phyloP scores from a whole-genome alignment of 2,113 vertebrate species.

The Myanophis thanlyinensis region DNA sequence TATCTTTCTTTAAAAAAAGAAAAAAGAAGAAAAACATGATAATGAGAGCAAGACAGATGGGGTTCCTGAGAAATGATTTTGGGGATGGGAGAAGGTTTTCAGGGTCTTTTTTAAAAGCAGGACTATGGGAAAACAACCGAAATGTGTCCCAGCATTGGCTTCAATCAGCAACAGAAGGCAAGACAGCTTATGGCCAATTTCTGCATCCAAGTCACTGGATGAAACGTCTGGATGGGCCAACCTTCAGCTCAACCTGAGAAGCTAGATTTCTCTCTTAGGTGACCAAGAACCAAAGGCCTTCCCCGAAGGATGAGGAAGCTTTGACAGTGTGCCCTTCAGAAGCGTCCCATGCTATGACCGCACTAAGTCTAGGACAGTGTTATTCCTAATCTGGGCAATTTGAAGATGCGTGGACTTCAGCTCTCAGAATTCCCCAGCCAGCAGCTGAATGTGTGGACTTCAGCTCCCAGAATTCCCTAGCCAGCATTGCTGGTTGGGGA shows the following conservation, averaged over 20 bases:
- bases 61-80: background rate
- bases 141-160: background rate
- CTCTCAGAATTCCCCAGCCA: background rate
- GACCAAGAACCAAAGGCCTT: background rate
- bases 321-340: background rate
- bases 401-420: background rate
- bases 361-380: background rate
- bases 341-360: background rate
- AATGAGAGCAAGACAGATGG: background rate
- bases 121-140: background rate
- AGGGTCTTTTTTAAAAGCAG: background rate
- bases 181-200: background rate
- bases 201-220: background rate
- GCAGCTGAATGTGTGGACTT: too few relatives aligned
- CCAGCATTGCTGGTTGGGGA: too few relatives aligned
- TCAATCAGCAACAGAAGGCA: background rate
- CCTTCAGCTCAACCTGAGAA: background rate
- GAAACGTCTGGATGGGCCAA: background rate
- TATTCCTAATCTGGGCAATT: background rate
- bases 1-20: background rate
- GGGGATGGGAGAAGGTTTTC: background rate
- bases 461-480: too few relatives aligned
- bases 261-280: background rate
- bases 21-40: background rate
- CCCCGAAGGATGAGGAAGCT: background rate